Base-by-base conservation (phyloP, 2,113 vertebrate genomes). In the Ramphastos sulfuratus region DNA sequence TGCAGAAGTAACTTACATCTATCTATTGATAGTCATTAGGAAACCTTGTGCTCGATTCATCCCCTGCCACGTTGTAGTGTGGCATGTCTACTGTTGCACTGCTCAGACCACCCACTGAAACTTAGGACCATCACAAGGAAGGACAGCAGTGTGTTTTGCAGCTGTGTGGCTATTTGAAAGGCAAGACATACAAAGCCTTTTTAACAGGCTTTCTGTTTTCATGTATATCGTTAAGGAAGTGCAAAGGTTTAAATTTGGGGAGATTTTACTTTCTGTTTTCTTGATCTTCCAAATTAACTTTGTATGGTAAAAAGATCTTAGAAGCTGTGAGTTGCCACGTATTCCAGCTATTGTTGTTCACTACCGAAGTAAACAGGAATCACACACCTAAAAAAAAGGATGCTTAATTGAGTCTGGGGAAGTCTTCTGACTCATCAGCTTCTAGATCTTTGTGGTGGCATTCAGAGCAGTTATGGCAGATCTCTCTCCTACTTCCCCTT, bases 51-150 rank as follows among this genome's bases (percentile, higher is more conserved):
- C 15, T 39, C 3, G 46, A 0, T 72, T 88, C 39, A 60, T 35
- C 44, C 30, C 12, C 13, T 44, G 55, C 25, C 50, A 13, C 4
- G 1, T 0, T 33, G 31, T 65, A 73, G 21, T 0, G 0, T 46
- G 39, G 46, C 7, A 4, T 30, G 9, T 69, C 72, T 64, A 7
- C 75, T 0, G 0, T 35, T 73, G 25, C n/a, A 30, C 52, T 84
- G n/a, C 27, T 66, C 56, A 50, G 37, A 59, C 33, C 63, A 87
- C 85, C 46, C 72, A 48, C 15, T 74, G 46, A 77, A 77, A 44
- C 52, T 48, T 20, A 74, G 48, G 33, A 82, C 60, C 2, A 3
- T 83, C 54, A 35, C 37, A 61, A 66, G 48, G 61, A 85, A 80
- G 19, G 33, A 65, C 12, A 42, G 37, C 72, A 31, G 52, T 6